phyloP scores from a whole-genome alignment of 2,113 vertebrate species.

The Neodon shergylaensis region DNA sequence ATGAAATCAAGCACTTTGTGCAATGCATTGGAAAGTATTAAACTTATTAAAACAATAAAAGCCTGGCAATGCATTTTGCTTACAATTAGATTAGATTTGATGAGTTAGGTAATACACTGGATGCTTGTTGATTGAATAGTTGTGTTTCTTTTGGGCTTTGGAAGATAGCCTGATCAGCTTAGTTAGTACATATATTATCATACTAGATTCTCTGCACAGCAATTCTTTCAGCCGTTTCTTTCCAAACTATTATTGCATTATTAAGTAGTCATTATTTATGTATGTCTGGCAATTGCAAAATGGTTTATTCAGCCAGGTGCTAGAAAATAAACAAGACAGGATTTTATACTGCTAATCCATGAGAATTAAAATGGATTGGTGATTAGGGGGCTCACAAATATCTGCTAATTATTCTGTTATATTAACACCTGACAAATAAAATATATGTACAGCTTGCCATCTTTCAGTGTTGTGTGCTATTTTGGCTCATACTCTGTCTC shows the following conservation, averaged over 20 bases:
- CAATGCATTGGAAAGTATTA: background rate
- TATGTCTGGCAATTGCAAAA: background rate
- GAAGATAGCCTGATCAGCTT: background rate
- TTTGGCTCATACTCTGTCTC: slow-evolving; percentile 40
- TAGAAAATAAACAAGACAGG: background rate
- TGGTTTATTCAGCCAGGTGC: background rate
- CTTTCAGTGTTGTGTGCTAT: background rate
- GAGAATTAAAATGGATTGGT: slow-evolving; percentile 5
- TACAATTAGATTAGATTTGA: background rate
- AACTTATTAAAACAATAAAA: background rate
- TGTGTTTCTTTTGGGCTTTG: background rate
- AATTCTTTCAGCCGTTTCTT: background rate
- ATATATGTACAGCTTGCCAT: background rate
- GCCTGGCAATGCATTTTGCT: background rate
- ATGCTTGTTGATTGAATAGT: background rate
- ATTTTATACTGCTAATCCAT: background rate
- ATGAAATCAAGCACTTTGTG: background rate
- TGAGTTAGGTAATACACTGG: background rate
- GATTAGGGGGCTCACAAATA: slow-evolving; percentile 16
- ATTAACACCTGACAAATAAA: background rate
- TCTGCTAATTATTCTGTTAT: slow-evolving; percentile 31
- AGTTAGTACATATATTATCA: background rate
- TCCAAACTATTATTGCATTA: slow-evolving; percentile 19
- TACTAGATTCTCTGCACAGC: background rate
- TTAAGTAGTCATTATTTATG: slow-evolving; percentile 50